phyloP scores from a whole-genome alignment of 2,797 vertebrate genomes.

The Chloroceryle inda region DNA sequence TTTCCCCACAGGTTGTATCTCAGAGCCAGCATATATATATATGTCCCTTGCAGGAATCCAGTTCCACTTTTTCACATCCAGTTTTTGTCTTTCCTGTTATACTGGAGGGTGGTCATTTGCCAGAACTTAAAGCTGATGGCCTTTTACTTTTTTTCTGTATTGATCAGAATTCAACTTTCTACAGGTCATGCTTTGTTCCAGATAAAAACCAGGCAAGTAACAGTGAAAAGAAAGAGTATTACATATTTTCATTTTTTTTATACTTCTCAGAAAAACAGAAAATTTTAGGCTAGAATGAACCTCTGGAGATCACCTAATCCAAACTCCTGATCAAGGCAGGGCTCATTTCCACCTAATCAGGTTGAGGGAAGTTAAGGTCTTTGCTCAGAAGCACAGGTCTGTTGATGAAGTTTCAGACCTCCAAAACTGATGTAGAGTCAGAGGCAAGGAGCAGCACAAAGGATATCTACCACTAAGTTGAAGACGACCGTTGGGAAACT shows the following conservation, averaged over 20 bases:
- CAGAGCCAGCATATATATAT: not conserved
- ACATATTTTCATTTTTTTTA: not conserved
- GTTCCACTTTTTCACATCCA: not conserved
- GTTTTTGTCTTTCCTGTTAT: not conserved
- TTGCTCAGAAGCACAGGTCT: not conserved
- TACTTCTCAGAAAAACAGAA: not conserved
- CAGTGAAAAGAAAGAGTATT: not conserved
- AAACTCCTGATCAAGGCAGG: not conserved
- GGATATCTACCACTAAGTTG: fast-evolving
- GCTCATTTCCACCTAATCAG: not conserved
- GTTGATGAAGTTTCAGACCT: not conserved
- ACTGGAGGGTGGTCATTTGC: not conserved
- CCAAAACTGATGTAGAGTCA: not conserved
- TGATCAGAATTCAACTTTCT: not conserved
- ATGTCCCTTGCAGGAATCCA: not conserved
- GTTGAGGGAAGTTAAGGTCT: not conserved
- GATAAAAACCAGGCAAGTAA: not conserved
- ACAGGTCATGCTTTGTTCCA: not conserved
- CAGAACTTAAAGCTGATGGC: not conserved
- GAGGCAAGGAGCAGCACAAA: not conserved
- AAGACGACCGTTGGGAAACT: not conserved
- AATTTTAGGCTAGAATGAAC: not conserved
- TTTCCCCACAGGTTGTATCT: conserved; percentile 28
- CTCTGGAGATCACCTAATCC: not conserved
- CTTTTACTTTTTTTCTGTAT: not conserved